A percentile compares a stretch with the other conserved stretches of the same genome.
Evolutionary conservation across 2,888 invertebrate species (phyloP).

Genomic region (Gortyna flavago): DNA sequence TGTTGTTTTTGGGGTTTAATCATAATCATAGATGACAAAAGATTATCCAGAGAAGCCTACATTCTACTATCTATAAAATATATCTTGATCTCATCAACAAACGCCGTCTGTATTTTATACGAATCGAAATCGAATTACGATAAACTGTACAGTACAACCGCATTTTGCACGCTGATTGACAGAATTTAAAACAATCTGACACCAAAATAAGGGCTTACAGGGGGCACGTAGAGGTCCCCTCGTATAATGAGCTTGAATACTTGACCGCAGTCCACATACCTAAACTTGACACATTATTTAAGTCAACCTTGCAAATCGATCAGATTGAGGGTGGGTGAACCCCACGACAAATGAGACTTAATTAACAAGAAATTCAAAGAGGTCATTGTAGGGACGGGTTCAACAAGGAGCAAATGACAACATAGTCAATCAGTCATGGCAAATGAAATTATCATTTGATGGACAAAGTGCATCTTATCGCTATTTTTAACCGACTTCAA

Average conservation of each 20-base stretch:
- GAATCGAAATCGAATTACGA: not conserved
- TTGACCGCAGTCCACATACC: conserved; percentile 9
- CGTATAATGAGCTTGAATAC: conserved; percentile 8
- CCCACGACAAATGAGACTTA: conserved; percentile 7
- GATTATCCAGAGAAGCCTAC: not conserved
- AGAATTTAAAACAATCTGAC: conserved; percentile 14
- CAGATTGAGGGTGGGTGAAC: conserved; percentile 10
- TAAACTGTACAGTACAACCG: not conserved
- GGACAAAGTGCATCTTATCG: not conserved
- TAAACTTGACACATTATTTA: conserved; percentile 37
- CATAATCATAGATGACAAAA: not conserved
- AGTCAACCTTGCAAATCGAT: conserved; percentile 40
- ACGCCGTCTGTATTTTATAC: not conserved
- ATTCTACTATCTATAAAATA: not conserved
- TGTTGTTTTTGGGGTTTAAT: not conserved
- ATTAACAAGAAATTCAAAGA: conserved; percentile 20
- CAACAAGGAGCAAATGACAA: conserved; percentile 36
- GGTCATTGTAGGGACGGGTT: conserved; percentile 15
- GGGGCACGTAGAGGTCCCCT: conserved; percentile 4
- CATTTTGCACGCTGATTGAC: not conserved
- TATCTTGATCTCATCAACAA: not conserved
- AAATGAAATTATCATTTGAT: not conserved
- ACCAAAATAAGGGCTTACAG: conserved; percentile 4
- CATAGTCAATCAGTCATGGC: not conserved
- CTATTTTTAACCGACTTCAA: no score